Percentiles rank a stretch among this genome's conserved stretches.
Evolutionary conservation across 2,888 invertebrate genomes (phyloP).

Genomic region (Torymus texanus): DNA sequence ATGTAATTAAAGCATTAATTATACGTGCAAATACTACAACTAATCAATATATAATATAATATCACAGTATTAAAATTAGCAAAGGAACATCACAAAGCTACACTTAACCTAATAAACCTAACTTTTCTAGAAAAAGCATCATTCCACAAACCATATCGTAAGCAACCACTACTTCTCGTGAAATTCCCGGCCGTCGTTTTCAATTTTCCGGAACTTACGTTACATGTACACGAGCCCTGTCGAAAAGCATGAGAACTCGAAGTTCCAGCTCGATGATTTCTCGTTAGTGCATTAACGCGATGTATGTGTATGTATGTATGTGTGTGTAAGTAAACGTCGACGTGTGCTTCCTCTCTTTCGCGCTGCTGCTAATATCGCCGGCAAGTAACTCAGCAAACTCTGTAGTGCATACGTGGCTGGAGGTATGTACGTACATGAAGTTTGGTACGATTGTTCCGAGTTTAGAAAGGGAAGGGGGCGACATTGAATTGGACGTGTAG

Average conservation of each 20-base stretch:
- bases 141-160: too few relatives aligned
- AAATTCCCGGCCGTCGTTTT: constrained; percentile 4
- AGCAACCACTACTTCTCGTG: background rate
- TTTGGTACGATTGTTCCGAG: too few relatives aligned
- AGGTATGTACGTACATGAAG: too few relatives aligned
- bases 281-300: constrained; percentile 37
- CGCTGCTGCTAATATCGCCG: constrained; percentile 10
- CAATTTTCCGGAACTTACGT: background rate
- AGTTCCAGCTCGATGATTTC: constrained; percentile 27
- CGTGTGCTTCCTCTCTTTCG: background rate
- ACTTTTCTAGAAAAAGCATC: background rate
- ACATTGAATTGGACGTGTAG: too few relatives aligned
- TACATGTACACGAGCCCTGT: background rate
- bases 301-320: background rate
- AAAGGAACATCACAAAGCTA: too few relatives aligned
- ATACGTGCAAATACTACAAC: too few relatives aligned
- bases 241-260: constrained; percentile 7
- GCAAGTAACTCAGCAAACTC: background rate
- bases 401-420: too few relatives aligned
- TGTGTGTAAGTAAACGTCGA: constrained; percentile 2
- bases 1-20: too few relatives aligned
- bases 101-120: background rate
- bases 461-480: too few relatives aligned
- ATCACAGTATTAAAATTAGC: too few relatives aligned
- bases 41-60: too few relatives aligned